These are phyloP conservation scores for Muraenolepis orangiensis DNA, from an alignment of 2,797 vertebrate species.

Conservation along the genomic window DNA sequence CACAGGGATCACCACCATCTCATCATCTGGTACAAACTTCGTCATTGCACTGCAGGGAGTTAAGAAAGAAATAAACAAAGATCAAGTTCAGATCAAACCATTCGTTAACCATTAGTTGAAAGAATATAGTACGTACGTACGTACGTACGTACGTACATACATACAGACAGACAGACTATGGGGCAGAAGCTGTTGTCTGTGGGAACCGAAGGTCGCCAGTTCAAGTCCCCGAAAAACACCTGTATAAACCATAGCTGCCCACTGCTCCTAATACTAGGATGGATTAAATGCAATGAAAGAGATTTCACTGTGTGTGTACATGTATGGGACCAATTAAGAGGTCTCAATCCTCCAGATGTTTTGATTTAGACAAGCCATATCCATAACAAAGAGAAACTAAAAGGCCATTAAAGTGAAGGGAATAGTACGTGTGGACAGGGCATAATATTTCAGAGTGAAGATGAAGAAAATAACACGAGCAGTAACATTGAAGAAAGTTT, in stretches of 20 bases:
- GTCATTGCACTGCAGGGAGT: conserved; percentile 67
- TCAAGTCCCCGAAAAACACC: too few species aligned
- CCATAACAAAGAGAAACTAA: neutral
- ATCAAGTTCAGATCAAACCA: conserved; percentile 2
- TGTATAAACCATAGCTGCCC: too few species aligned
- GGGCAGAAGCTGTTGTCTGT: too few species aligned
- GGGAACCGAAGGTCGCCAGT: too few species aligned
- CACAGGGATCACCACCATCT: conserved; percentile 42
- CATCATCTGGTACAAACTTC: conserved; percentile 68
- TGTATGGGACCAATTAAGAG: too few species aligned
- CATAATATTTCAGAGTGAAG: neutral
- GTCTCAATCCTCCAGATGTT: too few species aligned
- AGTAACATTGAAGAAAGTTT: neutral
- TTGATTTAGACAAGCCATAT: neutral
- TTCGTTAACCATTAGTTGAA: neutral
- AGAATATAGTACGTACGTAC: neutral
- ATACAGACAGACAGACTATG: too few species aligned
- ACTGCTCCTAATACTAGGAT: too few species aligned
- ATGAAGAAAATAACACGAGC: neutral
- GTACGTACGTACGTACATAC: too few species aligned
- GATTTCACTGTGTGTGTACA: too few species aligned
- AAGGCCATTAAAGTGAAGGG: neutral
- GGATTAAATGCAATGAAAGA: too few species aligned
- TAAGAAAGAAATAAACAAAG: neutral
- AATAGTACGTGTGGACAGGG: neutral